Evolutionary conservation across 2,797 vertebrate species (phyloP), one percentile per base, ranked within the genome.

Genomic region (Poeciliopsis presidionis): DNA sequence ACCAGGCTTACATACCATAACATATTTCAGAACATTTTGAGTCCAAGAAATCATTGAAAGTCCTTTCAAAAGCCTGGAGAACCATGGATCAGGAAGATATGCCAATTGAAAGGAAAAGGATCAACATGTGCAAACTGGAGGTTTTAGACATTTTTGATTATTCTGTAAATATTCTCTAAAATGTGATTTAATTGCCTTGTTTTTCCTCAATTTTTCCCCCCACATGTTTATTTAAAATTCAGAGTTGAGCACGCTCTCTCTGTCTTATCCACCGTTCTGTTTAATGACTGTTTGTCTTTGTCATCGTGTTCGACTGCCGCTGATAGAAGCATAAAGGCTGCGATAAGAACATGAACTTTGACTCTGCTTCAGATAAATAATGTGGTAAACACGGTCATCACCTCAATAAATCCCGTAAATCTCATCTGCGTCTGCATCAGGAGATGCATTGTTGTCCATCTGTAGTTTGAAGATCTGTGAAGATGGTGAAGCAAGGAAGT

Each of bases 281-380:
- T 88, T 92, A 88, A 92, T 88, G 83, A 76, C 82, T 90, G 88
- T 91, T 93, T 93, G 74, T 77, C 77, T 65, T 65, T 4, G 5
- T 77, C 12, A 2, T 73, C 5, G 7, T 95, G 92, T 93, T 82
- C 86, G 87, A 47, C 76, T 45, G 75, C 69, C 1, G 76, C 77
- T 71, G 78, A 79, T 79, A 77, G 71, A 59, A 79, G 79, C 77
- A 73, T 72, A 81, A 75, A 83, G 79, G 22, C 14, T 4, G 45
- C 20, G 74, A 83, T 89, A 87, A 89, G 75, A 85, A 88, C 28
- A 28, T 88, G 92, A 88, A 89, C 92, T 87, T 86, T 89, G 87
- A 81, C 84, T 86, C 84, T 2, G 51, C 59, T 80, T 73, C 30
- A 84, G 75, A 87, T 77, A 81, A 74, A 73, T 71, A 70, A 79